Conservation (phyloP, 1,140 invertebrate genomes). For the Orussus abietinus region DNA sequence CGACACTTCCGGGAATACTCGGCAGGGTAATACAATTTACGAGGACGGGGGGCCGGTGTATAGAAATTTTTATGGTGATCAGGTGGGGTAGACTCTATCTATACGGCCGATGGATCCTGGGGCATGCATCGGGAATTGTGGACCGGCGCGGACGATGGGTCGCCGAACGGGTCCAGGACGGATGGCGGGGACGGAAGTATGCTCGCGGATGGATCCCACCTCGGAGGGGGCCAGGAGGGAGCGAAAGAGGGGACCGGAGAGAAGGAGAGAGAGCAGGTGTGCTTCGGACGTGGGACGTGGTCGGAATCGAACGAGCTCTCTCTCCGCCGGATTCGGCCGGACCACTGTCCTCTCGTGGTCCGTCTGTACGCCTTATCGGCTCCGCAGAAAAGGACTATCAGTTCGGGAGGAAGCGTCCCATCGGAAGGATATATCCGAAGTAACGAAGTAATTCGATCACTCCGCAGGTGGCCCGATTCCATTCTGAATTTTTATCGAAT, state of each 20-base stretch:
- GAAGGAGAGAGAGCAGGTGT: slow-evolving; percentile 7
- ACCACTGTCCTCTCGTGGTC: slow-evolving; percentile 1
- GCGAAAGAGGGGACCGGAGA: too few relatives aligned
- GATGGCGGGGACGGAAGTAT: slow-evolving; percentile 1
- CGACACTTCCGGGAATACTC: too few relatives aligned
- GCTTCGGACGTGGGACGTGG: slow-evolving; percentile 31
- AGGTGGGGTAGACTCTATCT: slow-evolving; percentile 27
- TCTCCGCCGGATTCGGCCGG: too few relatives aligned
- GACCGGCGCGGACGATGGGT: slow-evolving; percentile 18
- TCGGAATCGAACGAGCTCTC: slow-evolving; percentile 39
- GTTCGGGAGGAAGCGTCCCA: too few relatives aligned
- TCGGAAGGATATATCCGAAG: too few relatives aligned
- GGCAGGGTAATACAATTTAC: slow-evolving; percentile 51
- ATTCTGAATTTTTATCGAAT: too few relatives aligned
- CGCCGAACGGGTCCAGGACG: slow-evolving; percentile 19
- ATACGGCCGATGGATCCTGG: slow-evolving; percentile 15
- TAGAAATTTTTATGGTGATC: slow-evolving; percentile 54
- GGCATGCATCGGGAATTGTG: slow-evolving; percentile 34
- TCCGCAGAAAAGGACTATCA: neutral
- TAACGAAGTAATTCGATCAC: too few relatives aligned
- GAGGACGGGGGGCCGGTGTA: slow-evolving; percentile 35
- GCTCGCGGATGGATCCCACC: too few relatives aligned
- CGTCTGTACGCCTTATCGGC: slow-evolving; percentile 17
- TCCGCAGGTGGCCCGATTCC: too few relatives aligned
- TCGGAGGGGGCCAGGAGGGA: too few relatives aligned